Evolutionary conservation across 2,888 invertebrate genomes (phyloP).

Genomic region (Dichetophora obliterata): DNA sequence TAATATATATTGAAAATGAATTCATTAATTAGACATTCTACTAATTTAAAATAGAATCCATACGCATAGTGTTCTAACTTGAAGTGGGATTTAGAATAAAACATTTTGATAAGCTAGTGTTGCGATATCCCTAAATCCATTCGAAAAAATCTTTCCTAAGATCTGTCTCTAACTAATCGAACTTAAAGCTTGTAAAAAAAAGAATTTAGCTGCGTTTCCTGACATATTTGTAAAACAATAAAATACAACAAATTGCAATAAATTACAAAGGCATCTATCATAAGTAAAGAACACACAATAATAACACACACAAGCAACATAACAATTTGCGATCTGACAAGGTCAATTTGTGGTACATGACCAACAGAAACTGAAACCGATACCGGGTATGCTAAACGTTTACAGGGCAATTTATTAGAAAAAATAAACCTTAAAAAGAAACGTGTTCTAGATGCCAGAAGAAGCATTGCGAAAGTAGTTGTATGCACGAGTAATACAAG

Average conservation of each 20-base stretch:
- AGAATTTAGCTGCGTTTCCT: too few species aligned
- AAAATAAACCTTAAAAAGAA: not conserved
- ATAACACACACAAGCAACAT: slow-evolving; percentile 43
- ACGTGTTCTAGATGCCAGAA: slow-evolving; percentile 38
- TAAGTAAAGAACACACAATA: not conserved
- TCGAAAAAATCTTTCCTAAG: too few species aligned
- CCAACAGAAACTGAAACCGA: not conserved
- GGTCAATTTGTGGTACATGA: slow-evolving; percentile 45
- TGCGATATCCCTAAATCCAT: too few species aligned
- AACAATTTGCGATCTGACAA: slow-evolving; percentile 49
- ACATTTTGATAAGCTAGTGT: too few species aligned
- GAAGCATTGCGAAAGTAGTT: slow-evolving; percentile 12
- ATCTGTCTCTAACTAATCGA: too few species aligned
- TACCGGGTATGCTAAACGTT: not conserved
- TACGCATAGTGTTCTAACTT: too few species aligned
- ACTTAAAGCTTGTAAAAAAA: too few species aligned
- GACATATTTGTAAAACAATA: not conserved
- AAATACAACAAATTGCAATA: slow-evolving; percentile 1
- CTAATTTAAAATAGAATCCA: too few species aligned
- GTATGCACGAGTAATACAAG: not conserved
- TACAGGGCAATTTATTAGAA: slow-evolving; percentile 41
- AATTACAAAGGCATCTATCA: not conserved
- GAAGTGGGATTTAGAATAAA: too few species aligned
- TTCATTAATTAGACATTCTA: too few species aligned
- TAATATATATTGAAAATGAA: too few species aligned